A percentile compares a stretch with the other conserved stretches of the same genome.
Conservation (phyloP, 2,113 vertebrate genomes). For the Tursiops truncatus region DNA sequence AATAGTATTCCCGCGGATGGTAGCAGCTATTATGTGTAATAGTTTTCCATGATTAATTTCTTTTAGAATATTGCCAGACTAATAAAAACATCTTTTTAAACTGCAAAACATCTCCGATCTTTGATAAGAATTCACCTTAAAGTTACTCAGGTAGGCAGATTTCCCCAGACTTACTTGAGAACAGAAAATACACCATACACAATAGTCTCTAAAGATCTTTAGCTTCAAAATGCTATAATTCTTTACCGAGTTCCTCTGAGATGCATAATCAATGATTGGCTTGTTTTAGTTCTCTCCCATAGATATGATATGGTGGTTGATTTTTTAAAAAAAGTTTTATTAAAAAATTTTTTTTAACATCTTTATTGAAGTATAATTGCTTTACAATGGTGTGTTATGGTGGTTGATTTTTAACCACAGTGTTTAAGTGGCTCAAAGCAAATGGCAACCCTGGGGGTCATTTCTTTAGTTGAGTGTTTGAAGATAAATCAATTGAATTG, state of each 20-base stretch:
- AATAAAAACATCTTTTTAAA: not conserved
- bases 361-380: too few relatives aligned
- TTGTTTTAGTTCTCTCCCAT: not conserved
- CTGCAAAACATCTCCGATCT: not conserved
- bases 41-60: not conserved
- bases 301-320: not conserved
- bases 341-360: too few relatives aligned
- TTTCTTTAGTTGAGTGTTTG: not conserved
- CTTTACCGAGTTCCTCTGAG: not conserved
- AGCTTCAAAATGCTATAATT: not conserved
- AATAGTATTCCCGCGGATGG: not conserved
- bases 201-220: not conserved
- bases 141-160: not conserved
- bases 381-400: too few relatives aligned
- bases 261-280: not conserved
- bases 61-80: not conserved
- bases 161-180: not conserved
- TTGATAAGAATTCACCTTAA: not conserved
- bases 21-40: not conserved
- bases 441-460: not conserved
- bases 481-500: constrained; percentile 36
- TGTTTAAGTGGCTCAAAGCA: constrained; percentile 26
- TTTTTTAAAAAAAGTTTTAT: not conserved
- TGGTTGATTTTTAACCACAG: not conserved
- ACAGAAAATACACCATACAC: not conserved